Base-by-base conservation (phyloP, 2,888 invertebrate species). In the Aporophyla nigra region DNA sequence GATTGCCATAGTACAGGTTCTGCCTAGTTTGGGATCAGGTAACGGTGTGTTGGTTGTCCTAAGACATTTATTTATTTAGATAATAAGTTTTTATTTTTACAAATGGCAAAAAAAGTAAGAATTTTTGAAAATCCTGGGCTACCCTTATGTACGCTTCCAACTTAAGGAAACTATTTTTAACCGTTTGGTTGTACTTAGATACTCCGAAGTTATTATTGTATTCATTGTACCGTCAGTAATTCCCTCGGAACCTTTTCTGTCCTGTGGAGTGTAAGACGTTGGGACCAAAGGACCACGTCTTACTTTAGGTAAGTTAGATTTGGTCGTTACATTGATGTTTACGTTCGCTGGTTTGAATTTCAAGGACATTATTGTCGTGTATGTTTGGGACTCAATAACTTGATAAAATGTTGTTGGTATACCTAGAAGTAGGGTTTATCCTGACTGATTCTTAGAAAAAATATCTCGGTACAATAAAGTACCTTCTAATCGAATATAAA, bases 191-290 rank as follows among this genome's bases (percentile, higher is more conserved):
- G 54, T 33, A 81, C 49, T 27, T 59, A 74, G 12, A 46, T 80
- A 73, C 51, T 72, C 7, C 10, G 14, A 67, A 81, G 61, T 62
- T 82, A 75, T 61, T 56, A 66, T 61, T 51, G 43, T 10, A 14
- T n/a, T 46, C 46, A 46, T 24, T 62, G 21, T 53, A 56, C 67
- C 76, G 61, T 82, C 7, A 63, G 14, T 75, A 82, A 78, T 67
- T 4, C 40, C 19, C 16, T 14, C 24, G 24, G 19, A 56, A 76
- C 51, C 61, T 56, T 62, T 63, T 56, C 69, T 14, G 56, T 24
- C 1, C 46, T 58, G 5, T 67, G 76, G 19, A 81, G 67, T 62
- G 75, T 62, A 67, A 81, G 43, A 46, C 21, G 43, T 21, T 0
- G 51, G 67, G 65, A 43, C 43, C 66, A 46, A 51, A 54, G 59